These are phyloP conservation scores for Stenurella melanura DNA, from an alignment of 2,888 invertebrate genomes.

Conservation along the genomic window DNA sequence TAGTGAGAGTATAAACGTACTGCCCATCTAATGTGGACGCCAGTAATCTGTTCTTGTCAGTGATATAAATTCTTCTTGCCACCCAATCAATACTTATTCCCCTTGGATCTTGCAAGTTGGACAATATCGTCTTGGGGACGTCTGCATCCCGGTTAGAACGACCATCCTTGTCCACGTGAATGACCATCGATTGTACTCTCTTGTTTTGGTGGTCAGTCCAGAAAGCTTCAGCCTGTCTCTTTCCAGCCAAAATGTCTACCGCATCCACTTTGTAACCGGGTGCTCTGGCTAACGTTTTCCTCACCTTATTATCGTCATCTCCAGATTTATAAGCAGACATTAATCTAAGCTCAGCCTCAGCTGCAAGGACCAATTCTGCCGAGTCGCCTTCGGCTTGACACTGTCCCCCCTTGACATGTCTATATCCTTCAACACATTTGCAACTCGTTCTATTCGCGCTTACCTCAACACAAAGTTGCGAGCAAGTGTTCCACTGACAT, in stretches of 20 bases:
- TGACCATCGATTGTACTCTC: slow-evolving; percentile 70
- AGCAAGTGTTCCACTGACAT: slow-evolving; percentile 85
- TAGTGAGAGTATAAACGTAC: slow-evolving; percentile 75
- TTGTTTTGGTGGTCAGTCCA: slow-evolving; percentile 74
- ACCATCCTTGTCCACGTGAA: slow-evolving; percentile 62
- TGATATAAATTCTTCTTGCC: slow-evolving; percentile 81
- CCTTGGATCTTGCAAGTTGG: slow-evolving; percentile 79
- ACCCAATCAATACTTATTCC: slow-evolving; percentile 86
- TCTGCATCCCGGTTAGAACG: slow-evolving; percentile 62
- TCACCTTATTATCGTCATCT: slow-evolving; percentile 68
- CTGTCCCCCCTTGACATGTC: slow-evolving; percentile 71
- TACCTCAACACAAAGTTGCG: slow-evolving; percentile 84
- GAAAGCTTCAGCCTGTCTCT: slow-evolving; percentile 66
- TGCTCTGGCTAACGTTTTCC: slow-evolving; percentile 68
- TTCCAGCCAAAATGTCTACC: slow-evolving; percentile 74
- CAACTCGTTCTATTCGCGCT: slow-evolving; percentile 75
- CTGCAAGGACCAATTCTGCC: slow-evolving; percentile 80
- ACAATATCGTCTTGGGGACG: slow-evolving; percentile 69
- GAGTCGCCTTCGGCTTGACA: slow-evolving; percentile 77
- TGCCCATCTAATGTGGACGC: slow-evolving; percentile 77
- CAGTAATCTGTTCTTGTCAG: slow-evolving; percentile 75
- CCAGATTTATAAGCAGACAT: slow-evolving; percentile 80
- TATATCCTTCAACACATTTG: slow-evolving; percentile 80
- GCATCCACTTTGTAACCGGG: slow-evolving; percentile 75
- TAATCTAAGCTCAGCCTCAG: slow-evolving; percentile 77